Conservation (phyloP, 1,140 invertebrate species). For the Linepithema humile region DNA sequence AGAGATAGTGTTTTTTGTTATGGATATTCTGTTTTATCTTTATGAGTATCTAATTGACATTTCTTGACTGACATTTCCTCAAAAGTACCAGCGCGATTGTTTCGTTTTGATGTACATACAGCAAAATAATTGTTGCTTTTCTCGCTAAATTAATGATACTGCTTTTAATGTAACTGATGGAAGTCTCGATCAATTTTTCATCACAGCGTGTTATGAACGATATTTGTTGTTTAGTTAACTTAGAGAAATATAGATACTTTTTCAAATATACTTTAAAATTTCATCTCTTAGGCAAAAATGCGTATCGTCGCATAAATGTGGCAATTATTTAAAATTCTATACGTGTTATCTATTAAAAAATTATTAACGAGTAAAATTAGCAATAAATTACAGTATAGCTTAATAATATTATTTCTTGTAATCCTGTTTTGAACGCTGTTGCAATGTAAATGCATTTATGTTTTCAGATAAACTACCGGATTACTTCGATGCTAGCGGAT, state of each 20-base stretch:
- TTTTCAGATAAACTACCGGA: no score
- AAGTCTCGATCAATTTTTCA: background rate
- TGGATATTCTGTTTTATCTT: slow-evolving; percentile 17
- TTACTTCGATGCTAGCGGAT: no score
- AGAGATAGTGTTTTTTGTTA: slow-evolving; percentile 9
- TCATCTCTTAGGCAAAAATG: background rate
- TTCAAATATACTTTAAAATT: background rate
- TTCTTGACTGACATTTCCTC: slow-evolving; percentile 1
- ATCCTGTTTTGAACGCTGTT: no score
- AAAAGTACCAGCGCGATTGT: background rate
- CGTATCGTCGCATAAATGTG: background rate
- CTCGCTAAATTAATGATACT: background rate
- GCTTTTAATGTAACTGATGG: background rate
- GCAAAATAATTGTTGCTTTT: slow-evolving; percentile 1
- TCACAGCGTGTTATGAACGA: background rate
- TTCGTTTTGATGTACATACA: background rate
- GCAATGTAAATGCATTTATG: no score
- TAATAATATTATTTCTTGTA: no score
- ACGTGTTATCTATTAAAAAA: background rate
- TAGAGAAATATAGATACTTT: background rate
- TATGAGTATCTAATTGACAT: background rate
- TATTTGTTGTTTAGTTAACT: background rate
- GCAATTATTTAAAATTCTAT: background rate
- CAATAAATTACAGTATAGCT: no score
- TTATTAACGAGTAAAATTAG: no score